Percentiles rank a stretch among this genome's conserved stretches.
Conservation (phyloP, 2,888 invertebrate species). For the Axea sp. region DNA sequence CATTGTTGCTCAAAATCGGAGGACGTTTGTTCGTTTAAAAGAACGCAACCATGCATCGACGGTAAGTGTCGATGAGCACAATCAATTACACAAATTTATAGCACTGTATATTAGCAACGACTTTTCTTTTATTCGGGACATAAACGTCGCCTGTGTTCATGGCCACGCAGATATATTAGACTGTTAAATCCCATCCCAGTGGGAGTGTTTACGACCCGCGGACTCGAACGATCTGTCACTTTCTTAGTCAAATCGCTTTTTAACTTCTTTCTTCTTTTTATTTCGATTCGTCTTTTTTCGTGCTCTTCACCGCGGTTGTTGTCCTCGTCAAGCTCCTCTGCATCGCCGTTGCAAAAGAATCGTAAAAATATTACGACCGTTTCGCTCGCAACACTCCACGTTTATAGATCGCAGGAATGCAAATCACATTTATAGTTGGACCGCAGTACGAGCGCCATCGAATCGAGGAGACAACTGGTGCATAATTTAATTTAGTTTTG, state of each 20-base stretch:
- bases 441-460: not conserved
- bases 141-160: constrained; percentile 40
- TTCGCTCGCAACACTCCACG: constrained; percentile 41
- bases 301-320: not conserved
- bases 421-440: not conserved
- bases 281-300: constrained; percentile 1
- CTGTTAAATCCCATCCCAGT: constrained; percentile 34
- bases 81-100: constrained; percentile 48
- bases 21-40: constrained; percentile 18
- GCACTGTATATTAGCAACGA: constrained; percentile 45
- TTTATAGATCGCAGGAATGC: constrained; percentile 50
- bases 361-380: constrained; percentile 60
- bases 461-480: too few relatives aligned
- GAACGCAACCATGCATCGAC: not conserved
- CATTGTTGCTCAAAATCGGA: constrained; percentile 17
- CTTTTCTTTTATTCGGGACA: constrained; percentile 40
- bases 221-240: constrained; percentile 46
- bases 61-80: constrained; percentile 14
- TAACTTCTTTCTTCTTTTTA: constrained; percentile 11
- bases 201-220: constrained; percentile 13
- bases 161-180: constrained; percentile 41
- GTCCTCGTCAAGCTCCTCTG: not conserved
- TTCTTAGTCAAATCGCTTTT: constrained; percentile 55
- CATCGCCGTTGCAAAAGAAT: constrained; percentile 34
- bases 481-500: not conserved